Percentiles rank a stretch among this genome's conserved stretches.
Evolutionary conservation across 2,797 vertebrate genomes (phyloP).

Genomic region (Alauda arvensis): DNA sequence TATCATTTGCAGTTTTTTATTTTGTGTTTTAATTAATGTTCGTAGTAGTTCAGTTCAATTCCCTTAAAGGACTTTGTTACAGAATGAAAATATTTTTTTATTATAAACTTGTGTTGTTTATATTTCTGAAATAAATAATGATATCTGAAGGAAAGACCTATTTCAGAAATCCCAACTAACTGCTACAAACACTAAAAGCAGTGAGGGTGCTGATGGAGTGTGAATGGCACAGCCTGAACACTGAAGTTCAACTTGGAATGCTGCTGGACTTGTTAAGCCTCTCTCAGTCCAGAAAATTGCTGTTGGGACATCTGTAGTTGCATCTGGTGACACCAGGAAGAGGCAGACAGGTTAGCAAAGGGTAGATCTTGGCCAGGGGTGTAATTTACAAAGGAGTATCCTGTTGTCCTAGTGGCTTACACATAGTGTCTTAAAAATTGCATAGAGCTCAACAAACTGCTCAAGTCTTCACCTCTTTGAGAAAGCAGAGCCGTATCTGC

Average conservation of each 20-base stretch:
- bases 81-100: neutral
- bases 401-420: neutral
- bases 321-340: neutral
- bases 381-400: neutral
- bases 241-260: neutral
- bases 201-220: neutral
- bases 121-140: neutral
- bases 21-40: neutral
- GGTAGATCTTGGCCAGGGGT: neutral
- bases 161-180: conserved; percentile 31
- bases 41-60: neutral
- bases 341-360: neutral
- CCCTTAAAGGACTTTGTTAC: neutral
- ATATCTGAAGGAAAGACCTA: neutral
- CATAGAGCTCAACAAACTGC: neutral
- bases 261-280: neutral
- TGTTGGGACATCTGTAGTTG: neutral
- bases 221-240: conserved; percentile 26
- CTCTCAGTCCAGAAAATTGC: neutral
- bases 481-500: neutral
- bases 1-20: neutral
- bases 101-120: neutral
- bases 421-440: neutral
- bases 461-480: neutral
- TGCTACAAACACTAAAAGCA: neutral